Base-by-base conservation (phyloP, 1,140 invertebrate genomes). In the Schlechtendalia chinensis region DNA sequence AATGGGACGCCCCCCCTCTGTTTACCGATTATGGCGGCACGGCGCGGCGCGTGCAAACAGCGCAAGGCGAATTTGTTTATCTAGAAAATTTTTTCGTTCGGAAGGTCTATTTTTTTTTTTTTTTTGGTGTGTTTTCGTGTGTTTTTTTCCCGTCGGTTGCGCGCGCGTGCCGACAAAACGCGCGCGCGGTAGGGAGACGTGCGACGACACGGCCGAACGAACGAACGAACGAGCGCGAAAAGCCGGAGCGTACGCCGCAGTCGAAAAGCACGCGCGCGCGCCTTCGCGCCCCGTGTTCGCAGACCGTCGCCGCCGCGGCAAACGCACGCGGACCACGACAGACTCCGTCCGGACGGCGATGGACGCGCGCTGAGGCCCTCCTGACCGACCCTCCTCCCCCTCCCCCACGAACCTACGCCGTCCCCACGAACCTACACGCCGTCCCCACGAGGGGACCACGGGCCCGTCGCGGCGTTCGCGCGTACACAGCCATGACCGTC, bases 401-500 rank as follows among this genome's bases (percentile, higher is more conserved):
- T 27, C 11, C 58, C 50, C 8, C 11, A 22, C 12, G 14, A 10
- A 12, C 54, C 6, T 22, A 22, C 11, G n/a, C n/a, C n/a, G n/a
- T n/a, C n/a, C n/a, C n/a, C n/a, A n/a, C n/a, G 5, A n/a, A 61
- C 10, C 10, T n/a, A n/a, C 27, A 17, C 59, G 59, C 19, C 6
- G 24, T 17, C 27, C 2, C n/a, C n/a, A n/a, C n/a, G n/a, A n/a
- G n/a, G n/a, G n/a, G 1, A 29, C 59, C 16, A 45, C 32, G 32
- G 5, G 19, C n/a, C 19, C 53, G 16, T 54, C 54, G 19, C 47
- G 47, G 5, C 16, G 16, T 54, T 6, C 14, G 17, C 53, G 53
- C 2, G 47, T 11, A 50, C 47, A 1, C 45, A 39, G 29, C 47
- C 47, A 93, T 93, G 92, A 93, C 92, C 74, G 91, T 93, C 69